A percentile compares a stretch with the other conserved stretches of the same genome.
These are phyloP conservation scores for Babylonia areolata DNA, from an alignment of 1,140 invertebrate species.

Conservation along the genomic window DNA sequence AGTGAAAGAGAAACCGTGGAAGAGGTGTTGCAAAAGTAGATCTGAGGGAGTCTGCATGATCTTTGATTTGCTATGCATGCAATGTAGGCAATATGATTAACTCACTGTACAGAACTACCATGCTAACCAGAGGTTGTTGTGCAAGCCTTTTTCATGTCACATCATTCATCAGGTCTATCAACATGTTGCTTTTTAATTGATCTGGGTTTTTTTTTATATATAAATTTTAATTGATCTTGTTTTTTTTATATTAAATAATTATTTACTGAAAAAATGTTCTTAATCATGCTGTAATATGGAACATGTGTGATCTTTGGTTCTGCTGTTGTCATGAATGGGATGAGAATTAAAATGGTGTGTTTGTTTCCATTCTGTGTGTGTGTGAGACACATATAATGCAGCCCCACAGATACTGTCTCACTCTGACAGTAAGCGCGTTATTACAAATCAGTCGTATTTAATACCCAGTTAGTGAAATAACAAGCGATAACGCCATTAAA, in stretches of 20 bases:
- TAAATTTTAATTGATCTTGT: not conserved
- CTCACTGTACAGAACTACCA: not conserved
- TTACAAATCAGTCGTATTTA: not conserved
- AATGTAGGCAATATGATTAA: not conserved
- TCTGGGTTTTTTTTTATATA: not conserved
- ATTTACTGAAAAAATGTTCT: not conserved
- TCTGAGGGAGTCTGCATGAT: not conserved
- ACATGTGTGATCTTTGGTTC: not conserved
- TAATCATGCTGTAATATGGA: not conserved
- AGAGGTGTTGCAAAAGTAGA: not conserved
- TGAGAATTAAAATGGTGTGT: constrained; percentile 7
- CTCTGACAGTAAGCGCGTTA: not conserved
- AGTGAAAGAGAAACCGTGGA: not conserved
- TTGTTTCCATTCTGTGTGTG: not conserved
- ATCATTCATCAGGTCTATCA: not conserved
- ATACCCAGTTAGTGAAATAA: not conserved
- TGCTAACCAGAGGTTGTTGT: not conserved
- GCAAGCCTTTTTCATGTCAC: not conserved
- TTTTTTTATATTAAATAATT: not conserved
- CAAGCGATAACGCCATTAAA: not conserved
- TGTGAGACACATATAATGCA: too few species aligned
- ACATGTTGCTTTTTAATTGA: not conserved
- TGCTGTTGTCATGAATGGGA: not conserved
- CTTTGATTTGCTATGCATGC: not conserved
- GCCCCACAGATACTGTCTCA: too few species aligned